Evolutionary conservation across 2,888 invertebrate genomes (phyloP).

Genomic region (Nomada ferruginata): DNA sequence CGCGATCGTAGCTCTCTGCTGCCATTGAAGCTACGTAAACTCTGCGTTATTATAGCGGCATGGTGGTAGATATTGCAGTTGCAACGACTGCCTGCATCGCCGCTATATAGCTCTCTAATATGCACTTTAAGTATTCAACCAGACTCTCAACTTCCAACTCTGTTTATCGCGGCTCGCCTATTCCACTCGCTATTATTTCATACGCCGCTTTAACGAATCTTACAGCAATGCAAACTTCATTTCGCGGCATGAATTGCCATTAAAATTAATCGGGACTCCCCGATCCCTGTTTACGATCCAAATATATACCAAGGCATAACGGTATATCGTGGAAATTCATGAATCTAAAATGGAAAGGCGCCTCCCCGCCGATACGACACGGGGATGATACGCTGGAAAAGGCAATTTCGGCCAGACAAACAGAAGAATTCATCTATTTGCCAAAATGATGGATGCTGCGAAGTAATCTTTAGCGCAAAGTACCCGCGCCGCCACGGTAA

Average conservation of each 20-base stretch:
- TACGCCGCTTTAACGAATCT: background rate
- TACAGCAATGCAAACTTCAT: background rate
- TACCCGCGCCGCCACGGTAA: constrained; percentile 29
- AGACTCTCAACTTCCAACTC: constrained; percentile 27
- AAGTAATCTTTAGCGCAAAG: constrained; percentile 54
- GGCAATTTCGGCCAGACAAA: constrained; percentile 71
- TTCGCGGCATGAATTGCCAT: background rate
- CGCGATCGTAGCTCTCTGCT: constrained; percentile 46
- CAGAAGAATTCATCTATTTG: constrained; percentile 67
- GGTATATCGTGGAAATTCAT: background rate
- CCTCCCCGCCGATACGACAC: background rate
- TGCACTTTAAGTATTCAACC: constrained; percentile 48
- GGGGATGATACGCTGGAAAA: constrained; percentile 25
- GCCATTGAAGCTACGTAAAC: constrained; percentile 49
- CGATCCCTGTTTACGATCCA: constrained; percentile 13
- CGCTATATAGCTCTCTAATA: constrained; percentile 30
- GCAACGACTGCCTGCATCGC: constrained; percentile 41
- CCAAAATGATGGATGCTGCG: constrained; percentile 69
- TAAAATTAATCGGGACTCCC: constrained; percentile 17
- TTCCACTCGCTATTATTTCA: constrained; percentile 1
- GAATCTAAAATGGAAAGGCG: constrained; percentile 39
- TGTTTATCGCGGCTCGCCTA: constrained; percentile 23
- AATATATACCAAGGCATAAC: too few relatives aligned
- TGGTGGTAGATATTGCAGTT: constrained; percentile 32
- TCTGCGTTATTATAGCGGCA: constrained; percentile 50